phyloP scores from a whole-genome alignment of 2,888 invertebrate genomes.

The Synergus japonicus region DNA sequence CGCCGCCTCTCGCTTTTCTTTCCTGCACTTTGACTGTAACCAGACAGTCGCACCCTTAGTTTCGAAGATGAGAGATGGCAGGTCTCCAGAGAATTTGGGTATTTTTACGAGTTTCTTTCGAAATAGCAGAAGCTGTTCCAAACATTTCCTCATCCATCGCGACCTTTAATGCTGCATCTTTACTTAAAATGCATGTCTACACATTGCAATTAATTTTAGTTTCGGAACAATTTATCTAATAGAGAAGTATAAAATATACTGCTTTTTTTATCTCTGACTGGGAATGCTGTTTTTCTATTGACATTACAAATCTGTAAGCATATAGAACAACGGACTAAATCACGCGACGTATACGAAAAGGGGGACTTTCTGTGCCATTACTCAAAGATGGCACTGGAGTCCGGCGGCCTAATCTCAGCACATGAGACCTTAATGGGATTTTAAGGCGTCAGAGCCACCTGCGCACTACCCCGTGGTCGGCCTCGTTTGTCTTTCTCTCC shows the following conservation, averaged over 20 bases:
- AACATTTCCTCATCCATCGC: constrained; percentile 32
- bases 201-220: too few relatives aligned
- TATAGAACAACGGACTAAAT: constrained; percentile 32
- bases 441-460: constrained; percentile 76
- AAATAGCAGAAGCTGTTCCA: constrained; percentile 25
- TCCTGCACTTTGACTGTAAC: constrained; percentile 34
- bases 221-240: too few relatives aligned
- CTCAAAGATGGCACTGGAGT: constrained; percentile 74
- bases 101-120: constrained; percentile 51
- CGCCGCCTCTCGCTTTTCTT: constrained; percentile 44
- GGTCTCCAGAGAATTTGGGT: constrained; percentile 59
- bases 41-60: constrained; percentile 44
- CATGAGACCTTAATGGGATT: constrained; percentile 77
- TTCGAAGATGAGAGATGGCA: constrained; percentile 63
- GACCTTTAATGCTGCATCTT: constrained; percentile 31
- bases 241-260: background rate
- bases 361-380: constrained; percentile 71
- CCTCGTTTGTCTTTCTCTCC: constrained; percentile 71
- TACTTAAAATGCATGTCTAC: background rate
- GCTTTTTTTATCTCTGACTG: background rate
- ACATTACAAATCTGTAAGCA: background rate
- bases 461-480: constrained; percentile 66
- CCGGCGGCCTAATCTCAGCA: constrained; percentile 74
- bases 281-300: background rate
- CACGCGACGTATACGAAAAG: constrained; percentile 49